Evolutionary conservation across 2,888 invertebrate genomes (phyloP), one percentile per base, ranked within the genome.

Genomic region (Dynastes tityus): DNA sequence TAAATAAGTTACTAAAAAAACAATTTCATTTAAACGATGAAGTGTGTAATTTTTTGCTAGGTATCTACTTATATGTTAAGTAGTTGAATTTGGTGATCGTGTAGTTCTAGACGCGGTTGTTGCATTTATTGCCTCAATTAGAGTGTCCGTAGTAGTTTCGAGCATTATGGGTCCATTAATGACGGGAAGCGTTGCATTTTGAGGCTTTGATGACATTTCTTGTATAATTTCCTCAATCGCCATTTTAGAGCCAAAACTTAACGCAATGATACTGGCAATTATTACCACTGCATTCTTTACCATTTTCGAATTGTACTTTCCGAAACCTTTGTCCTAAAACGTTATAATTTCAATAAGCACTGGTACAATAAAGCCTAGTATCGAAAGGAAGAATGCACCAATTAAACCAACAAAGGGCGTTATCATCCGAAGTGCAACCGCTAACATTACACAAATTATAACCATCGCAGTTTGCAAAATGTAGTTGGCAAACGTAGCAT

Each of bases 311-410:
- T 94, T 91, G 82, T 88, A 91, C 64, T 90, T 89, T 5, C 96
- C 96, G 80, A 95, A 95, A 58, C 96, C 96, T 81, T 93, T 92
- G 78, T 96, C 94, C 96, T 97, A 97, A 87, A 92, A 95, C 0
- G 96, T 96, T 80, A 97, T 91, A 3, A 95, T 91, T 89, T 98
- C 97, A 81, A 98, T 94, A 79, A 95, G 90, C 1, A 93, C 95
- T 1, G 98, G 98, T 71, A 96, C 93, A 77, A 98, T 93, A 49
- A 98, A 93, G 16, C 98, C 98, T 29, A 98, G 92, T 82, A 97
- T 94, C 8, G 97, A 97, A 87, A 97, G 97, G 86, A 97, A 97
- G 86, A 98, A 94, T 63, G 98, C 97, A 82, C 98, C 98, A 82
- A 98, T 97, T 68, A 98, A 91, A 6, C 95, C 95, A 88, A 98